A percentile compares a stretch with the other conserved stretches of the same genome.
Evolutionary conservation across 2,113 vertebrate species (phyloP).

Genomic region (Tretioscincus oriximinensis): DNA sequence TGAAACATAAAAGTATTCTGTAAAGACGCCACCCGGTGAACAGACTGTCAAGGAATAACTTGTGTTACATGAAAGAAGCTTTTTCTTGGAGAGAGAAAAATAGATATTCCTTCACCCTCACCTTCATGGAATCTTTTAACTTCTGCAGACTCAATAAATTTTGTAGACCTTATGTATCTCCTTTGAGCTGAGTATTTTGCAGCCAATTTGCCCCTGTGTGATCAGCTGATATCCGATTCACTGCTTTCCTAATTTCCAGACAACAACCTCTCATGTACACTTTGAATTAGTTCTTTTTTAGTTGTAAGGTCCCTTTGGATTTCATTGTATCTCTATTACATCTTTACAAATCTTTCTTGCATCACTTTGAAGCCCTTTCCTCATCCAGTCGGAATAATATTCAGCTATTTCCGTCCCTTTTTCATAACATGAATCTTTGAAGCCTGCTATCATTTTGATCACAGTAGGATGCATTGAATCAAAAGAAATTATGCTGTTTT

Average conservation of each 20-base stretch:
- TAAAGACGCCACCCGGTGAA: neutral
- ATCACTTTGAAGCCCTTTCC: slow-evolving; percentile 35
- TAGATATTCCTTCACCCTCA: neutral
- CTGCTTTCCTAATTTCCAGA: slow-evolving; percentile 38
- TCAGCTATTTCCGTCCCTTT: slow-evolving; percentile 36
- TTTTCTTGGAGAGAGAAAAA: neutral
- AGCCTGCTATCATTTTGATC: slow-evolving; percentile 21
- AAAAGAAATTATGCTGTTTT: slow-evolving; percentile 32
- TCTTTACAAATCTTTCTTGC: slow-evolving; percentile 35
- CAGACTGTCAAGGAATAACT: neutral
- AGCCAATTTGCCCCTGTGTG: slow-evolving; percentile 15
- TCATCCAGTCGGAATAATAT: slow-evolving; percentile 22
- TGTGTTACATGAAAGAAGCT: neutral
- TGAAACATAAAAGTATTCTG: neutral
- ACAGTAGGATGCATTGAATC: slow-evolving; percentile 31
- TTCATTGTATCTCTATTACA: slow-evolving; percentile 32
- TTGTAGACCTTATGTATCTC: neutral
- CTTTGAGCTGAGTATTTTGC: slow-evolving; percentile 24
- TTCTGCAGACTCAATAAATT: neutral
- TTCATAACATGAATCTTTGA: slow-evolving; percentile 28
- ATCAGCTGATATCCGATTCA: slow-evolving; percentile 21
- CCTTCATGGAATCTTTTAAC: neutral
- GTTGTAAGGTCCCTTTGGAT: slow-evolving; percentile 11
- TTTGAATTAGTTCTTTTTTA: slow-evolving; percentile 7
- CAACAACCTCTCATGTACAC: slow-evolving; percentile 24